Evolutionary conservation across 2,797 vertebrate genomes (phyloP), one percentile per base, ranked within the genome.

Genomic region (Emydoidea blandingii): DNA sequence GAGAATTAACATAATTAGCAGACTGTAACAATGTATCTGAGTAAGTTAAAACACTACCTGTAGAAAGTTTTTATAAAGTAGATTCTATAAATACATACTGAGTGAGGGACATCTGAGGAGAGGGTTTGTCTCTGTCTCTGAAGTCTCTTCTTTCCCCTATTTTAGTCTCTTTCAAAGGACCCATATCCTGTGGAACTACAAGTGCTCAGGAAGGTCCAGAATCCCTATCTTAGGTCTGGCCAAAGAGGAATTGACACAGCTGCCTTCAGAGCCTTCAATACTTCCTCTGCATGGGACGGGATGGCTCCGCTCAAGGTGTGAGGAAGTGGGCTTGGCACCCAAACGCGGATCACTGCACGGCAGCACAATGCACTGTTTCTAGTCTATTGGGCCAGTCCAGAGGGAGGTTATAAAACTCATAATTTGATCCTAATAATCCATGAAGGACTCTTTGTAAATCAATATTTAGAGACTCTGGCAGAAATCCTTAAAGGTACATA

Each of bases 381-480:
- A 41, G 68, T 78, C 74, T n/a, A 88, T 59, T 68, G 89, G 89
- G 52, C 62, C 85, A 89, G 59, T 68, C 89, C 49, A 83, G 72
- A 85, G 47, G 27, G 44, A 47, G 27, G 14, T 78, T 78, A 47
- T 47, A 85, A 81, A 94, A 93, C 87, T 76, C 72, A 62, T 29
- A 92, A 96, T 79, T 93, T 79, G 87, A 83, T 90, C 87, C 93
- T 86, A 87, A 95, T 87, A 53, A 91, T 44, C 84, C 93, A 81
- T 50, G 72, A 56, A 83, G 89, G 37, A 79, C 37, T 92, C 1
- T 0, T 37, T 87, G 41, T 91, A 81, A 96, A 91, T 50, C 96
- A 86, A 76, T 97, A 92, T 90, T 96, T 94, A 90, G 85, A 68
- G 85, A 90, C 31, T 89, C 23, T 72, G 68, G 68, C 37, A 72